A percentile compares a stretch with the other conserved stretches of the same genome.
Conservation (phyloP, 2,113 vertebrate genomes). For the Pavo muticus region DNA sequence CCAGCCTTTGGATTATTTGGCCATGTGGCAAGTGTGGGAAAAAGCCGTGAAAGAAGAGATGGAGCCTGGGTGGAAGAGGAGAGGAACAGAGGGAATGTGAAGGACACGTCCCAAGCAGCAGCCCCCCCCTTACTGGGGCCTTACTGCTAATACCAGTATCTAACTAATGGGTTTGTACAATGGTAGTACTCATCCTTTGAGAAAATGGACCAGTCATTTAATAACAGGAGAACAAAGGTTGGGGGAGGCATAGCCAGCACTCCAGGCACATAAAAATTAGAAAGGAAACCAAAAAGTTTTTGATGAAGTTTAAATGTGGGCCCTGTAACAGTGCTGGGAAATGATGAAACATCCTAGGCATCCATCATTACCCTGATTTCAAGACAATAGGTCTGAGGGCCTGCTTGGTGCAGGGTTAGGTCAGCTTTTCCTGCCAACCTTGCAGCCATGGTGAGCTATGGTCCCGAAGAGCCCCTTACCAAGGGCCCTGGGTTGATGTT, state of each 20-base stretch:
- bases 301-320: slow-evolving; percentile 66
- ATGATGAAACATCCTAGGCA: slow-evolving; percentile 73
- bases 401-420: slow-evolving; percentile 58
- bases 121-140: not conserved
- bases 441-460: not conserved
- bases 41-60: not conserved
- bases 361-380: slow-evolving; percentile 64
- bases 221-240: slow-evolving; percentile 14
- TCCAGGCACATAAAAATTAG: slow-evolving; percentile 47
- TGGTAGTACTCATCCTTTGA: not conserved
- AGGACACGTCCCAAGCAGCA: rapidly evolving
- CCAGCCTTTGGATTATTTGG: not conserved
- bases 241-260: not conserved
- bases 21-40: not conserved
- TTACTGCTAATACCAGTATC: not conserved
- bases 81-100: not conserved
- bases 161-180: not conserved
- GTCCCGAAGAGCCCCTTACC: not conserved
- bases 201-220: not conserved
- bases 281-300: slow-evolving; percentile 65
- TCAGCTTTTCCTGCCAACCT: slow-evolving; percentile 67
- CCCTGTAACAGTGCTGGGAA: slow-evolving; percentile 65
- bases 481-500: not conserved
- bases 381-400: slow-evolving; percentile 64
- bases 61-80: not conserved